A percentile compares a stretch with the other conserved stretches of the same genome.
Evolutionary conservation across 2,797 vertebrate species (phyloP).

Genomic region (Phoeniculus purpureus): DNA sequence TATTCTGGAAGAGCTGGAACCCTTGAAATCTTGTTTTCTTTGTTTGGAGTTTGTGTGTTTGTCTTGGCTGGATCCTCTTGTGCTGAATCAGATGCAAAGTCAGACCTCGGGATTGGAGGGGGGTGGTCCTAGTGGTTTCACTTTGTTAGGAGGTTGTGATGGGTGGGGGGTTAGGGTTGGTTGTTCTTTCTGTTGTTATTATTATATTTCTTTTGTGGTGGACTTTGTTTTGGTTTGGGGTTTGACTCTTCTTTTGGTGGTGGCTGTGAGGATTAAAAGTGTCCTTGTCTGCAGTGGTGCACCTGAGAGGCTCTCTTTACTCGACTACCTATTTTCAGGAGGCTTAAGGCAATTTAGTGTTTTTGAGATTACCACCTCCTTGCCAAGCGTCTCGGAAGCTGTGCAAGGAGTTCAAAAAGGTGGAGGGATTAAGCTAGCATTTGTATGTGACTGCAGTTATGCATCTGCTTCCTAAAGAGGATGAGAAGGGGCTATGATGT

Average conservation of each 20-base stretch:
- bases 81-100: background rate
- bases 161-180: too few relatives aligned
- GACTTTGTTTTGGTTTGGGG: background rate
- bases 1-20: background rate
- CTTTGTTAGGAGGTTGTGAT: too few relatives aligned
- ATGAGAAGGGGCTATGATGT: background rate
- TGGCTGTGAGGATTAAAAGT: background rate
- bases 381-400: background rate
- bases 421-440: background rate
- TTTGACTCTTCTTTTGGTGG: background rate
- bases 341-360: background rate
- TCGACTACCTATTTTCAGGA: background rate
- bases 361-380: slow-evolving; percentile 25
- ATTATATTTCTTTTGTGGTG: background rate
- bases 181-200: background rate
- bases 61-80: background rate
- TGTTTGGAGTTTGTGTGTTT: too few relatives aligned
- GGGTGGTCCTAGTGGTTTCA: fast-evolving
- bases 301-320: background rate
- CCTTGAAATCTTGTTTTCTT: background rate
- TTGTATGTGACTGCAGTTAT: background rate
- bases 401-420: background rate
- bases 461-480: background rate
- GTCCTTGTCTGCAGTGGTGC: background rate
- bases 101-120: background rate